Percentiles rank a stretch among this genome's conserved stretches.
phyloP scores from a whole-genome alignment of 2,797 vertebrate species.

The Sternotherus odoratus region DNA sequence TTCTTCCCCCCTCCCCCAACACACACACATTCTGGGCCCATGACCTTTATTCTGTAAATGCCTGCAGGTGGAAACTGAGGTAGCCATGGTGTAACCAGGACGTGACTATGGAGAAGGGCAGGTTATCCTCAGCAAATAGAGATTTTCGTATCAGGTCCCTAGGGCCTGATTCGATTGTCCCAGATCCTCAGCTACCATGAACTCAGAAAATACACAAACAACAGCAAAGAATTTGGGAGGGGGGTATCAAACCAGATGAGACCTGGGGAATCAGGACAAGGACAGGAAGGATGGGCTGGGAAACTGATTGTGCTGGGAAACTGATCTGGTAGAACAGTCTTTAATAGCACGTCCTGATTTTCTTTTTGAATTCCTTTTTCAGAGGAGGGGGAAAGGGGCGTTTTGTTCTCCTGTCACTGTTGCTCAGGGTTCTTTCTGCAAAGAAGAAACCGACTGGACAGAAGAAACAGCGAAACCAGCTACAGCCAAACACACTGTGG shows the following conservation, averaged over 20 bases:
- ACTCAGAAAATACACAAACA: neutral
- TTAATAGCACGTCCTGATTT: neutral
- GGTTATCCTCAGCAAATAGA: neutral
- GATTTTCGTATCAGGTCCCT: neutral
- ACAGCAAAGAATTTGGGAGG: neutral
- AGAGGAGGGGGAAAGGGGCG: neutral
- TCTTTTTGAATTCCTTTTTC: neutral
- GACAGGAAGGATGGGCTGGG: neutral
- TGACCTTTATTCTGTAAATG: neutral
- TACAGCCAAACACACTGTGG: neutral
- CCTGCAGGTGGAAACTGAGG: neutral
- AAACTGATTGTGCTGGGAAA: neutral
- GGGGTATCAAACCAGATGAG: neutral
- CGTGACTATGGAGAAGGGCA: neutral
- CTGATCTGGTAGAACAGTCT: neutral
- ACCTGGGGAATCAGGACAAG: neutral
- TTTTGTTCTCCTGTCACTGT: neutral
- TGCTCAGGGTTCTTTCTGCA: neutral
- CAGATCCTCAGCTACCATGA: neutral
- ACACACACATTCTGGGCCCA: neutral
- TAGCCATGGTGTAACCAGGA: neutral
- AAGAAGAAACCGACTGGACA: neutral
- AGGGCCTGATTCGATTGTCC: neutral
- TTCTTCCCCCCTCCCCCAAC: too few species aligned
- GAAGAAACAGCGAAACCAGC: constrained; percentile 57